Conservation (phyloP, 2,113 vertebrate genomes). For the Drymodes brunneopygia region DNA sequence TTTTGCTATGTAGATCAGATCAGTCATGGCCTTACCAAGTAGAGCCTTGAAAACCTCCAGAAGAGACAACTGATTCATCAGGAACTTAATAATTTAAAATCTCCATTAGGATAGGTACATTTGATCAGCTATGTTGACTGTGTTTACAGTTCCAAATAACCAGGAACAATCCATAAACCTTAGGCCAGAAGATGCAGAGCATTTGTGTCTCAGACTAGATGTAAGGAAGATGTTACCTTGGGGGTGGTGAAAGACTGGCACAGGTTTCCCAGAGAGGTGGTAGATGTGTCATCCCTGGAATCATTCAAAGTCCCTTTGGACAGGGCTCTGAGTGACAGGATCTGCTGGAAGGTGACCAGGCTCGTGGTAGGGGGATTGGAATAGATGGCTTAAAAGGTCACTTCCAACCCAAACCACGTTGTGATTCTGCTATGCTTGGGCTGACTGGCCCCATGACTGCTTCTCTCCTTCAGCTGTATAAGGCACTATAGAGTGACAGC, state of each 20-base stretch:
- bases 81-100: background rate
- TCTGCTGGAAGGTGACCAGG: background rate
- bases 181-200: background rate
- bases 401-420: background rate
- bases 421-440: accelerated
- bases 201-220: background rate
- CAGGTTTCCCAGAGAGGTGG: background rate
- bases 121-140: background rate
- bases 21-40: background rate
- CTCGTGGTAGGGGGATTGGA: background rate
- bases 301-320: background rate
- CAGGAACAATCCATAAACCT: background rate
- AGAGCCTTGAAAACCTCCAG: background rate
- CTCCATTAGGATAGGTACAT: background rate
- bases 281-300: background rate
- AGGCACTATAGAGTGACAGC: background rate
- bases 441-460: background rate
- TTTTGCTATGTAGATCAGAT: background rate
- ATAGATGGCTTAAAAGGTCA: background rate
- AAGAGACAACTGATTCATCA: background rate
- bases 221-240: background rate
- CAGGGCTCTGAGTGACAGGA: background rate
- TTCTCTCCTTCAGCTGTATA: background rate
- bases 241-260: background rate
- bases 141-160: background rate